phyloP scores from a whole-genome alignment of 2,888 invertebrate species.

The Apeira syringaria region DNA sequence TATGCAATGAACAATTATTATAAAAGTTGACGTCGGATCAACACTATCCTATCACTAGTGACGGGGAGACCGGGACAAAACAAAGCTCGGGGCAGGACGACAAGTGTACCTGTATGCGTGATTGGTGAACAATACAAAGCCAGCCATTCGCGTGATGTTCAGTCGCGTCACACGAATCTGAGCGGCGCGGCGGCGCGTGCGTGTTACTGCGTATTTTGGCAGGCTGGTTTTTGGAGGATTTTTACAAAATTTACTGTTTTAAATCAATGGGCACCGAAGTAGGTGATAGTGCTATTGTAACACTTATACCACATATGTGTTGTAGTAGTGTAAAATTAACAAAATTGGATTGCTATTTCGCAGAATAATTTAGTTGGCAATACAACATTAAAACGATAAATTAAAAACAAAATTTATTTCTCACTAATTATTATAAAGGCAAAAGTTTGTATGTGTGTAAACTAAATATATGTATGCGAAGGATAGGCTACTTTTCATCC shows the following conservation, averaged over 20 bases:
- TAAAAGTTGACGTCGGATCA: too few relatives aligned
- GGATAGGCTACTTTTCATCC: too few relatives aligned
- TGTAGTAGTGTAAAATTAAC: constrained; percentile 14
- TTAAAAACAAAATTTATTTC: too few relatives aligned
- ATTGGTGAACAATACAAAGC: constrained; percentile 10
- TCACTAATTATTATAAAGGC: too few relatives aligned
- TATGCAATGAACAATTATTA: too few relatives aligned
- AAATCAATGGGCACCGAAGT: constrained; percentile 6
- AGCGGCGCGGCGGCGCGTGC: background rate
- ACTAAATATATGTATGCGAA: background rate
- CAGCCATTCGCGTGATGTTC: constrained; percentile 15
- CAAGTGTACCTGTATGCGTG: background rate
- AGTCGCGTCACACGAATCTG: constrained; percentile 10
- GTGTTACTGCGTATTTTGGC: background rate
- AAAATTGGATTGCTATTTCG: constrained; percentile 11
- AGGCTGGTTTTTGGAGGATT: constrained; percentile 7
- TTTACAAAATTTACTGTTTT: constrained; percentile 6
- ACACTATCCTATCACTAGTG: too few relatives aligned
- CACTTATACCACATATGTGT: constrained; percentile 5
- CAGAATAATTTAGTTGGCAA: constrained; percentile 15
- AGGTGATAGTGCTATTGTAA: background rate
- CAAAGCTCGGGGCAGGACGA: constrained; percentile 13
- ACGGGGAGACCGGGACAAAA: constrained; percentile 18
- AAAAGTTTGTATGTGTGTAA: too few relatives aligned
- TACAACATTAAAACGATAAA: too few relatives aligned